Percentiles rank a stretch among this genome's conserved stretches.
Conservation (phyloP, 2,797 vertebrate species). For the Gymnoscopelus microlampas region DNA sequence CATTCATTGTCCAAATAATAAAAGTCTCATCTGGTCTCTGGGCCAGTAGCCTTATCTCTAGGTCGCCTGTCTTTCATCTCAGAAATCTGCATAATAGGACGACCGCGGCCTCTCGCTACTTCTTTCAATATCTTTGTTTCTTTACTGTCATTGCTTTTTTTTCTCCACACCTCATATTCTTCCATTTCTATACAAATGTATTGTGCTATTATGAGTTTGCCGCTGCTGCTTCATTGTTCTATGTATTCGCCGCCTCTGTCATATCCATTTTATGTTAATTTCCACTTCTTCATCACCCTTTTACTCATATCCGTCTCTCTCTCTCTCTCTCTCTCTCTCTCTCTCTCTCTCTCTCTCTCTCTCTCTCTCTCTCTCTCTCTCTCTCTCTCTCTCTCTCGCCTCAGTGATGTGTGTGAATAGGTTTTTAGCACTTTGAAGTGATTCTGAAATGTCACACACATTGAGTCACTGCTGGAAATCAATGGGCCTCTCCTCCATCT, state of each 20-base stretch:
- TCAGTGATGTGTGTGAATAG: conserved; percentile 21
- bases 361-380: conserved; percentile 18
- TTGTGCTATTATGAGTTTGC: neutral
- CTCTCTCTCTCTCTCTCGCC: conserved; percentile 37
- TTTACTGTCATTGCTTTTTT: no score
- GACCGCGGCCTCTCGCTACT: no score
- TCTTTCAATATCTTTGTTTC: no score
- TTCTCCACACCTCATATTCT: conserved; percentile 9
- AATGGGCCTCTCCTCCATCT: conserved; percentile 18
- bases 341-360: conserved; percentile 19
- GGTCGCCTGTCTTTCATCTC: conserved; percentile 52
- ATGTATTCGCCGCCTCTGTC: neutral
- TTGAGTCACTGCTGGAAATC: conserved; percentile 37
- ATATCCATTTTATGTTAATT: neutral
- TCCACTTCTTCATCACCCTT: conserved; percentile 9
- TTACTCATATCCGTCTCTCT: conserved; percentile 12
- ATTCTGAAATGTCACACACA: conserved; percentile 51
- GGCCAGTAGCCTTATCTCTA: no score
- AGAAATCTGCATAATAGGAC: conserved; percentile 17
- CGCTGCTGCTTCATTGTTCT: neutral
- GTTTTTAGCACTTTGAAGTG: conserved; percentile 9
- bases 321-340: conserved; percentile 32
- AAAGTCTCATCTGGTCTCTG: conserved; percentile 27
- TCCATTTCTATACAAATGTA: neutral
- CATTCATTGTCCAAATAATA: conserved; percentile 47